Base-by-base conservation (phyloP, 2,113 vertebrate species). In the Tympanuchus pallidicinctus region DNA sequence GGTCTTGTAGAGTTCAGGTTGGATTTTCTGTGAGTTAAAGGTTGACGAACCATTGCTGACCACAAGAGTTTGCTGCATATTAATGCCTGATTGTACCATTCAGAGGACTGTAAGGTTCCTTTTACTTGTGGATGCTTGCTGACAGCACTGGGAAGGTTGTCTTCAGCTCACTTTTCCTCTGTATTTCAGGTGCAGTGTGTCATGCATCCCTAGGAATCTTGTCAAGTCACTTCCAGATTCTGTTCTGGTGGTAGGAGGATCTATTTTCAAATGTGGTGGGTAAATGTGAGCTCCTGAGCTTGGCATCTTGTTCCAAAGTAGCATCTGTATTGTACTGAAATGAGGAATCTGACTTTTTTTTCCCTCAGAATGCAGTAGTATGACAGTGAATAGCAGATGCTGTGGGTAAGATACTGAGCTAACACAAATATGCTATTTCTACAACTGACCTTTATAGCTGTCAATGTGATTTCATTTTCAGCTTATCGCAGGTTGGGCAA, bases 401-500 rank as follows among this genome's bases (percentile, higher is more conserved):
- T 88, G 69, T 80, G 75, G 88, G 57, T 89, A 71, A 90, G 66
- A 69, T 67, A 75, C 80, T 43, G 75, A 93, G 45, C 54, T 81
- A 34, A 86, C 93, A 72, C 48, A 88, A 90, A 38, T 38, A 57
- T 0, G 10, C 64, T 86, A 40, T 80, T 95, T 95, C 36, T 80
- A 82, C 86, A 72, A 16, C 27, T 97, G 94, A 96, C 93, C 93
- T 97, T 96, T 74, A 25, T 20, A 71, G 48, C 89, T 95, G 94
- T 95, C 95, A 84, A 52, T 91, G 78, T 52, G 0, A 88, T 63
- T 97, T 84, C 13, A 21, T 94, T 90, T 88, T 66, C 63, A 95
- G 43, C 50, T 87, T 56, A 63, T 86, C 73, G 48, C 66, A 27
- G 59, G 36, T 70, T 61, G 82, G 61, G 52, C 22, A 79, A n/a